These are phyloP conservation scores for Criorhina ranunculi DNA, from an alignment of 2,888 invertebrate species.

Conservation along the genomic window DNA sequence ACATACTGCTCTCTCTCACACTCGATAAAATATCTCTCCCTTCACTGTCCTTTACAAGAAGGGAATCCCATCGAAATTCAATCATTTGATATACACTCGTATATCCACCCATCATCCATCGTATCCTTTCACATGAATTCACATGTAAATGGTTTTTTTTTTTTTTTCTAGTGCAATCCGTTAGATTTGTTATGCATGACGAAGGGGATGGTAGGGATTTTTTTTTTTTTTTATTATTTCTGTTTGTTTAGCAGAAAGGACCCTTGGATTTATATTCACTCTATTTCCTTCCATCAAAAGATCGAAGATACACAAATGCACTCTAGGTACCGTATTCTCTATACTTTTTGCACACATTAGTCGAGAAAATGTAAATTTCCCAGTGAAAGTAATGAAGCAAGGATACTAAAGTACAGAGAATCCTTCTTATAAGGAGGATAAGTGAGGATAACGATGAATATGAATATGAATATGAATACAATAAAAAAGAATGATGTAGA, in stretches of 20 bases:
- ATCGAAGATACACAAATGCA: constrained; percentile 52
- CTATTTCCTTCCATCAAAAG: constrained; percentile 46
- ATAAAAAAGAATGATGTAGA: neutral
- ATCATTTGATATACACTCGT: constrained; percentile 25
- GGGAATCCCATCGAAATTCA: constrained; percentile 42
- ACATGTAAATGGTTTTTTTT: constrained; percentile 21
- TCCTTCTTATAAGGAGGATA: neutral
- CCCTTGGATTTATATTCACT: constrained; percentile 50
- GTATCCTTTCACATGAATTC: constrained; percentile 43
- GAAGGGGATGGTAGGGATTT: neutral
- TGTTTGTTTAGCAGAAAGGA: constrained; percentile 8
- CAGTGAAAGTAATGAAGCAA: constrained; percentile 34
- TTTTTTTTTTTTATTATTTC: neutral
- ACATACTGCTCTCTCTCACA: neutral
- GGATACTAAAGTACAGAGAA: neutral
- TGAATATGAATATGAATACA: constrained; percentile 40
- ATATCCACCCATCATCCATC: constrained; percentile 30
- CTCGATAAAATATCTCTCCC: neutral
- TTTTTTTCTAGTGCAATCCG: constrained; percentile 21
- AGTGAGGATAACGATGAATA: neutral
- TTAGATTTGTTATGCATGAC: neutral
- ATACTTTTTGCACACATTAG: constrained; percentile 31
- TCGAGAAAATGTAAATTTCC: constrained; percentile 30
- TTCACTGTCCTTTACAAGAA: neutral
- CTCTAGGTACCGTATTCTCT: constrained; percentile 10